A percentile compares a stretch with the other conserved stretches of the same genome.
These are phyloP conservation scores for Temnothorax curvispinosus DNA, from an alignment of 1,140 invertebrate genomes.

Conservation along the genomic window DNA sequence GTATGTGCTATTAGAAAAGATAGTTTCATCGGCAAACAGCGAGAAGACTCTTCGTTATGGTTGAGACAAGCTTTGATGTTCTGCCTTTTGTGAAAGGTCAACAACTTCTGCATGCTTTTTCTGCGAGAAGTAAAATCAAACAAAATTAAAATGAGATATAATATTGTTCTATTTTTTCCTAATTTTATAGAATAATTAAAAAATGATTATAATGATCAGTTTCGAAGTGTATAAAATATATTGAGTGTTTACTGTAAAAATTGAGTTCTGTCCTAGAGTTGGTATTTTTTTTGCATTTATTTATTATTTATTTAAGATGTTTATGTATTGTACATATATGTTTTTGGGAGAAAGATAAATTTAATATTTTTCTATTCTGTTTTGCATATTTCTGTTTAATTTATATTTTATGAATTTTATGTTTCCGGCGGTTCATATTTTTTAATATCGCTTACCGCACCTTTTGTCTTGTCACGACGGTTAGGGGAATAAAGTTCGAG, in stretches of 20 bases:
- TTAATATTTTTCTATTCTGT: not conserved
- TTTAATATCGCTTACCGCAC: conserved; percentile 35
- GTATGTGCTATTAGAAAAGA: not conserved
- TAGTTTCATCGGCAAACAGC: not conserved
- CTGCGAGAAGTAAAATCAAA: not conserved
- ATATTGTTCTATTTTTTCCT: not conserved
- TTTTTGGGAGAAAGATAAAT: not conserved
- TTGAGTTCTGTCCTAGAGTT: not conserved
- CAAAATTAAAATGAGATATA: not conserved
- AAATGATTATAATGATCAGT: not conserved
- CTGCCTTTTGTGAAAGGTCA: not conserved
- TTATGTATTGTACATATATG: not conserved
- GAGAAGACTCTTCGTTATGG: not conserved
- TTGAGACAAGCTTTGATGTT: not conserved
- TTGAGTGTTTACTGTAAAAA: not conserved
- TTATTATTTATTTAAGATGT: not conserved
- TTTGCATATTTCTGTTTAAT: not conserved
- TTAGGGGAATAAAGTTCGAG: conserved; percentile 19
- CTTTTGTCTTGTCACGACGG: not conserved
- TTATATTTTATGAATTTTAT: not conserved
- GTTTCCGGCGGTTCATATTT: not conserved
- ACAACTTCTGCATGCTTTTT: not conserved
- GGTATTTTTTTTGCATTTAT: not conserved
- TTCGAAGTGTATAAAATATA: not conserved
- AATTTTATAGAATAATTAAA: not conserved